Evolutionary conservation across 2,113 vertebrate species (phyloP).

Genomic region (Formicarius rufipectus): DNA sequence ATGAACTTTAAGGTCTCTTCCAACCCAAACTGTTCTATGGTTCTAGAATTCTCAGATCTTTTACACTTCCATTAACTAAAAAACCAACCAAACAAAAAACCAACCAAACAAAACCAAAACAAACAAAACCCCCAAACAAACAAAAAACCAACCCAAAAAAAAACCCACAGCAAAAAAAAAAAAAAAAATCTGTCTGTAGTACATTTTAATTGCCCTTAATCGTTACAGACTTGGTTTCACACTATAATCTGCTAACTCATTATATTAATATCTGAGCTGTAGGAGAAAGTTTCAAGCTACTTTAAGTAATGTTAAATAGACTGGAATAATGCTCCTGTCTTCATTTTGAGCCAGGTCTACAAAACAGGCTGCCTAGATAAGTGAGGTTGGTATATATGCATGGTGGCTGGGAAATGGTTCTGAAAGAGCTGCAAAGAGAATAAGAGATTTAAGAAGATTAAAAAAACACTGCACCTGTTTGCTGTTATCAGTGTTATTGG

Average conservation of each 20-base stretch:
- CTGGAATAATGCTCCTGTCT: not conserved
- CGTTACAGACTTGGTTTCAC: not conserved
- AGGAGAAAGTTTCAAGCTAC: not conserved
- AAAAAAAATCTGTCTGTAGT: not conserved
- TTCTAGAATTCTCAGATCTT: not conserved
- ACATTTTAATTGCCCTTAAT: not conserved
- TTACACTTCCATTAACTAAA: not conserved
- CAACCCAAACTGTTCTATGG: not conserved
- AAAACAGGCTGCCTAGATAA: not conserved
- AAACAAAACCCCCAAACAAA: too few relatives aligned
- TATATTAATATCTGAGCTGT: not conserved
- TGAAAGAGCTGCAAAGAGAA: not conserved
- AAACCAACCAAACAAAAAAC: not conserved
- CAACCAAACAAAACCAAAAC: too few relatives aligned
- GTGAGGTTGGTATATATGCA: not conserved
- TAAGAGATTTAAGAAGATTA: not conserved
- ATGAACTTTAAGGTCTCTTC: not conserved
- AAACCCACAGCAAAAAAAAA: not conserved
- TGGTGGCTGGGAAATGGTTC: not conserved
- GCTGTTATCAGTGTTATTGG: not conserved
- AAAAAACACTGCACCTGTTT: not conserved
- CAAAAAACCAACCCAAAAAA: not conserved
- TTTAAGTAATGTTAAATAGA: slow-evolving; percentile 20
- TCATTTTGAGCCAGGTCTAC: not conserved
- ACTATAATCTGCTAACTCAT: not conserved